Conservation (phyloP, 2,888 invertebrate species). For the Philonicus albiceps region DNA sequence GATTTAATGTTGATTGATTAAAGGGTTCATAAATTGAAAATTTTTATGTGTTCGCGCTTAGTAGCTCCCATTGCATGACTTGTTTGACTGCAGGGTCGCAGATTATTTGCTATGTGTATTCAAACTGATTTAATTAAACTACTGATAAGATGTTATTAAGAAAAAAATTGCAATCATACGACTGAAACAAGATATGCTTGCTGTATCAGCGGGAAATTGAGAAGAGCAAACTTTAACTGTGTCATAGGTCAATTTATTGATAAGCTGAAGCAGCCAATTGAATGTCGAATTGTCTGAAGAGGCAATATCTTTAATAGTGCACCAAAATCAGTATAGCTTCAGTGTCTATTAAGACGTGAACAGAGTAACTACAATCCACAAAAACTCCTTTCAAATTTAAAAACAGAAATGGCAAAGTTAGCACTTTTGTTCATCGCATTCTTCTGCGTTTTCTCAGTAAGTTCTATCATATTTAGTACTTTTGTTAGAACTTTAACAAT, state of each 20-base stretch:
- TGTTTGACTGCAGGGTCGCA: not conserved
- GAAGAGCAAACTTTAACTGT: constrained; percentile 5
- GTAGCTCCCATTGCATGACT: not conserved
- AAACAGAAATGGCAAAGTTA: constrained; percentile 8
- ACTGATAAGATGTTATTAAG: not conserved
- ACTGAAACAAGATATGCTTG: not conserved
- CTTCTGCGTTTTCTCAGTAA: constrained; percentile 19
- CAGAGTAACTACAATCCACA: not conserved
- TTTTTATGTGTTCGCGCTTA: not conserved
- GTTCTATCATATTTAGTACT: not conserved
- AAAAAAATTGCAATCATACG: not conserved
- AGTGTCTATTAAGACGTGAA: constrained; percentile 19
- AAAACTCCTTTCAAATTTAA: not conserved
- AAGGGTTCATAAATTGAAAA: not conserved
- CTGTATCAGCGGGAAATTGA: constrained; percentile 2
- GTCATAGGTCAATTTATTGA: constrained; percentile 27
- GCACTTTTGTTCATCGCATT: constrained; percentile 16
- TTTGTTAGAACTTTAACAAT: not conserved
- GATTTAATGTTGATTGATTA: not conserved
- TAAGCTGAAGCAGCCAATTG: not conserved
- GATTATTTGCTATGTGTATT: not conserved
- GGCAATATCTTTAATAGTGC: constrained; percentile 10
- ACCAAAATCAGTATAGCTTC: not conserved
- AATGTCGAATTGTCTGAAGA: not conserved
- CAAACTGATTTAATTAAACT: not conserved